Evolutionary conservation across 2,797 vertebrate genomes (phyloP), one percentile per base, ranked within the genome.

Genomic region (Gorsachius magnificus): DNA sequence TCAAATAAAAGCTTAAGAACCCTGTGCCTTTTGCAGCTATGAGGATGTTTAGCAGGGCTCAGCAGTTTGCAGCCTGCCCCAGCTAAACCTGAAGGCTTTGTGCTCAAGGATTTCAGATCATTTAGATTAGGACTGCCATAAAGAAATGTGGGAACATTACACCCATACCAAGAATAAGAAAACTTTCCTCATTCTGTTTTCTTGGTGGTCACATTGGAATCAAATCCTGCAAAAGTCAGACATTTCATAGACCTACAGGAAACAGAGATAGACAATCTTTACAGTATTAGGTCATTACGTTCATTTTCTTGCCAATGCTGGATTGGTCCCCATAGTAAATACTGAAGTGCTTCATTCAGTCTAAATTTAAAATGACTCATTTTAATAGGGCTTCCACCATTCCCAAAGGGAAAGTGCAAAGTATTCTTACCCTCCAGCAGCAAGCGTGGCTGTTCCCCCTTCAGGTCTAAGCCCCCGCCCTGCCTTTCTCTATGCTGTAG

Each of bases 1-100:
- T 98, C 97, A 98, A 97, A 98, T 96, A 97, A 96, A 97, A 91
- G 89, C 96, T 97, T 97, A 97, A 95, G 95, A 97, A 96, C 75
- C 77, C 83, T 54, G 93, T 92, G 95, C 76, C 93, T 98, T 98
- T 95, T 97, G 95, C 94, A 97, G 97, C 95, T 96, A 83, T 72
- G 79, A 97, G 89, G 95, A 97, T 92, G 92, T 95, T 96, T 94
- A 98, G 92, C 69, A 87, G 86, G 75, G 93, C 84, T 97, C 85
- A 93, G 79, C 56, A 96, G 94, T 90, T 96, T 94, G 92, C 96
- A 97, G 81, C 95, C 89, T 97, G 96, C 81, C 90, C 92, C 91
- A 96, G 83, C 95, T 93, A 89, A 97, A 95, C 85, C 72, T 88
- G 87, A 94, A 90, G 75, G 48, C 65, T 96, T 70, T 89, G 76